These are phyloP conservation scores for Dicrurus megarhynchus DNA, from an alignment of 2,113 vertebrate species.

Conservation along the genomic window DNA sequence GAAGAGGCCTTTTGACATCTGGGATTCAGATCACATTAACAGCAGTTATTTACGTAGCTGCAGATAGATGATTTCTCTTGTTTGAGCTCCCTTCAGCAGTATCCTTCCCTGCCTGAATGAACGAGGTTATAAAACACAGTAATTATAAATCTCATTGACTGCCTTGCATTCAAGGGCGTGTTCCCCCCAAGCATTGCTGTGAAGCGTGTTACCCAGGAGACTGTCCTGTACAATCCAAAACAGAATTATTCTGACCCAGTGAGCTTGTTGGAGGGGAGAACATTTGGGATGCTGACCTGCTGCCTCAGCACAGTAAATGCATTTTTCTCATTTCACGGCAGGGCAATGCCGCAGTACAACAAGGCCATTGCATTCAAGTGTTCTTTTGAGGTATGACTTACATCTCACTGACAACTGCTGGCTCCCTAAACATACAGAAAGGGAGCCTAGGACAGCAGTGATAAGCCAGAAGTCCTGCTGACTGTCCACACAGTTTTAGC, in stretches of 20 bases:
- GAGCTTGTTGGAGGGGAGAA: conserved; percentile 10
- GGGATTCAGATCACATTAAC: neutral
- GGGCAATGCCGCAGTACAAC: neutral
- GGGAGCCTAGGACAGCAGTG: neutral
- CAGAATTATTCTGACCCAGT: conserved; percentile 55
- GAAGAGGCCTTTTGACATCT: neutral
- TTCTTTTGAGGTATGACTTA: conserved; percentile 16
- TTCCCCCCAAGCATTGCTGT: conserved; percentile 6
- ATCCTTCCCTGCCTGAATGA: conserved; percentile 42
- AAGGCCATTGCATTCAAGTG: neutral
- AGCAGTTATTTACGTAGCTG: neutral
- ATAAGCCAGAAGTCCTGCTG: neutral
- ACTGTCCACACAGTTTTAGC: neutral
- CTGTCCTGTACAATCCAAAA: conserved; percentile 42
- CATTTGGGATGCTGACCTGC: conserved; percentile 46
- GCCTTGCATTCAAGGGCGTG: conserved; percentile 44
- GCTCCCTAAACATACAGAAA: neutral
- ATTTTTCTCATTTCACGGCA: conserved; percentile 48
- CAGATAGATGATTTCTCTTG: neutral
- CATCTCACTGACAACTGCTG: neutral
- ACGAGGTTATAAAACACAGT: conserved; percentile 16
- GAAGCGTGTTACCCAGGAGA: conserved; percentile 43
- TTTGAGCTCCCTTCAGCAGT: neutral
- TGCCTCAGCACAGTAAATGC: neutral
- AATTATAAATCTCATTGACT: conserved; percentile 62